Evolutionary conservation across 2,888 invertebrate species (phyloP).

Genomic region (Hemicrepidius hirtus): DNA sequence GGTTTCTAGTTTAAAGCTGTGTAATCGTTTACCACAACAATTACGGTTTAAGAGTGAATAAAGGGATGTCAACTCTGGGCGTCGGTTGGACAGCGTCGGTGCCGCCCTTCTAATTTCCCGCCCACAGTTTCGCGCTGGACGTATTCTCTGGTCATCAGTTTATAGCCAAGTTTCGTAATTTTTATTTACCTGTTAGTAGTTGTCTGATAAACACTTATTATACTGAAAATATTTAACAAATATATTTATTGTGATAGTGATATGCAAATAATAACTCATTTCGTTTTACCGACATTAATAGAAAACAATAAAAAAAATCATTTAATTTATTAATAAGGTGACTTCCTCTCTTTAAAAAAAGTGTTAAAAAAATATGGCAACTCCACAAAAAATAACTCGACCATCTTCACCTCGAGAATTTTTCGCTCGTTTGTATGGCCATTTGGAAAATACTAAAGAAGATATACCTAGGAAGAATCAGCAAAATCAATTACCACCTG

Average conservation of each 20-base stretch:
- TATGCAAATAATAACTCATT: not conserved
- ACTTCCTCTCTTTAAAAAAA: too few relatives aligned
- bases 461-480: constrained; percentile 49
- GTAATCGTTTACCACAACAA: constrained; percentile 46
- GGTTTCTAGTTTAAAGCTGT: constrained; percentile 40
- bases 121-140: constrained; percentile 47
- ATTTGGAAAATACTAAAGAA: constrained; percentile 75
- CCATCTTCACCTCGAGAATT: constrained; percentile 88
- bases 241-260: not conserved
- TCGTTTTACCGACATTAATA: not conserved
- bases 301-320: too few relatives aligned
- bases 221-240: not conserved
- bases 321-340: too few relatives aligned
- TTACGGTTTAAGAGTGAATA: constrained; percentile 38
- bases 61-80: constrained; percentile 54
- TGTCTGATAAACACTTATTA: not conserved
- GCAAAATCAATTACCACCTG: constrained; percentile 36
- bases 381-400: constrained; percentile 64
- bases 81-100: constrained; percentile 56
- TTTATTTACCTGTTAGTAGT: constrained; percentile 47
- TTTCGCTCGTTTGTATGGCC: constrained; percentile 87
- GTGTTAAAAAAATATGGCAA: constrained; percentile 43
- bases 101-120: constrained; percentile 55
- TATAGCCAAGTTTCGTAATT: constrained; percentile 42
- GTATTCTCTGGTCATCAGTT: constrained; percentile 45